These are phyloP conservation scores for Idaea straminata DNA, from an alignment of 2,888 invertebrate genomes.

Conservation along the genomic window DNA sequence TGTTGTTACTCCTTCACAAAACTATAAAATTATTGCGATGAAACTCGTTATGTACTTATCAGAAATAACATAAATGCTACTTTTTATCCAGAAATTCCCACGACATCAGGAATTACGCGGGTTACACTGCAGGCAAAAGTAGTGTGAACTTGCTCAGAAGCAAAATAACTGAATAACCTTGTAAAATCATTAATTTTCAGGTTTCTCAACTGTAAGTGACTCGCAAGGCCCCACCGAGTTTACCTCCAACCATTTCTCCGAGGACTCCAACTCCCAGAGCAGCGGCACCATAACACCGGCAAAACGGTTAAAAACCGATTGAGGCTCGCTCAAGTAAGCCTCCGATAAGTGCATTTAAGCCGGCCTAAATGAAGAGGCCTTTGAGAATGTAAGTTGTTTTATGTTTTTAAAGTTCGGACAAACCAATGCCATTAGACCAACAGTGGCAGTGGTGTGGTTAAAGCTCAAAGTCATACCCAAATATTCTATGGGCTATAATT, in stretches of 20 bases:
- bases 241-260: slow-evolving; percentile 92
- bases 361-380: neutral
- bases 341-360: slow-evolving; percentile 6
- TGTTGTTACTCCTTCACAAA: too few relatives aligned
- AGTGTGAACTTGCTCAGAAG: too few relatives aligned
- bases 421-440: neutral
- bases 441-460: too few relatives aligned
- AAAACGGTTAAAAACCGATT: slow-evolving; percentile 89
- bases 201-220: slow-evolving; percentile 94
- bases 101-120: too few relatives aligned
- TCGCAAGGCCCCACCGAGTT: slow-evolving; percentile 93
- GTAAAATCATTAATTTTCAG: slow-evolving; percentile 64
- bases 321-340: slow-evolving; percentile 45
- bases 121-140: too few relatives aligned
- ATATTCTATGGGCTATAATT: too few relatives aligned
- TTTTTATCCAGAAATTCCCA: too few relatives aligned
- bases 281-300: slow-evolving; percentile 86
- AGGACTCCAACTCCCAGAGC: slow-evolving; percentile 94
- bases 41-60: too few relatives aligned
- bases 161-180: too few relatives aligned
- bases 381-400: neutral
- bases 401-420: neutral
- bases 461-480: too few relatives aligned
- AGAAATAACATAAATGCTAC: too few relatives aligned
- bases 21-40: too few relatives aligned